Evolutionary conservation across 2,888 invertebrate genomes (phyloP).

Genomic region (Sturmia bella): DNA sequence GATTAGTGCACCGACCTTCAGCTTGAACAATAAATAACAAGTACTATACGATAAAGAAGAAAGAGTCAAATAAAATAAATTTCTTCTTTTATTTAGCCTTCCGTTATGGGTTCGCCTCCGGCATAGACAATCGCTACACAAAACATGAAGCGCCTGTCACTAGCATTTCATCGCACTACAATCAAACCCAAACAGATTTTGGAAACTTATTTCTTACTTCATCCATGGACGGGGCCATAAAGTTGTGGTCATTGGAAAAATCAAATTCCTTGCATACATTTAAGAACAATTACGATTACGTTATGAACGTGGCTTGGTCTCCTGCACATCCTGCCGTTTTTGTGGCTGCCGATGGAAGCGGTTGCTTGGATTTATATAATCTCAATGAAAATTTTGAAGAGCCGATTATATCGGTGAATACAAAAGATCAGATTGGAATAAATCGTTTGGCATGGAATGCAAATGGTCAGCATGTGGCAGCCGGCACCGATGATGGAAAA

Average conservation of each 20-base stretch:
- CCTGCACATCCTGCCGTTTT: constrained; percentile 98
- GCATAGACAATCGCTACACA: constrained; percentile 94
- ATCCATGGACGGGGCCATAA: constrained; percentile 99
- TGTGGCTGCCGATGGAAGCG: constrained; percentile 97
- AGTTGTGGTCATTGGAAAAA: constrained; percentile 98
- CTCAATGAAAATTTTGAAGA: constrained; percentile 98
- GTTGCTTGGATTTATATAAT: constrained; percentile 97
- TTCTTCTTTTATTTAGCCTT: no score
- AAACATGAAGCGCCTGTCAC: constrained; percentile 97
- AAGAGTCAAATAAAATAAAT: not conserved
- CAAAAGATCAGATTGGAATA: constrained; percentile 92
- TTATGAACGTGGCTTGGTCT: constrained; percentile 98
- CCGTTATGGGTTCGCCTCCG: constrained; percentile 96
- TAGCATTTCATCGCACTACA: constrained; percentile 94
- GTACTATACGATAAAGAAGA: not conserved
- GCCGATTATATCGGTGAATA: constrained; percentile 91
- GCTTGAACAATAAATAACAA: no score
- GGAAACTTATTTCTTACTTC: constrained; percentile 97
- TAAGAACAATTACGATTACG: constrained; percentile 98
- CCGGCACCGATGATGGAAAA: constrained; percentile 96
- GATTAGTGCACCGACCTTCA: no score
- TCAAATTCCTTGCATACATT: constrained; percentile 96
- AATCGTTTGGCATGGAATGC: constrained; percentile 98
- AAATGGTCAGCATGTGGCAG: constrained; percentile 93
- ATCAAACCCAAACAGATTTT: constrained; percentile 91